Conservation (phyloP, 1,140 invertebrate species). For the Panagrolaimus sp. region DNA sequence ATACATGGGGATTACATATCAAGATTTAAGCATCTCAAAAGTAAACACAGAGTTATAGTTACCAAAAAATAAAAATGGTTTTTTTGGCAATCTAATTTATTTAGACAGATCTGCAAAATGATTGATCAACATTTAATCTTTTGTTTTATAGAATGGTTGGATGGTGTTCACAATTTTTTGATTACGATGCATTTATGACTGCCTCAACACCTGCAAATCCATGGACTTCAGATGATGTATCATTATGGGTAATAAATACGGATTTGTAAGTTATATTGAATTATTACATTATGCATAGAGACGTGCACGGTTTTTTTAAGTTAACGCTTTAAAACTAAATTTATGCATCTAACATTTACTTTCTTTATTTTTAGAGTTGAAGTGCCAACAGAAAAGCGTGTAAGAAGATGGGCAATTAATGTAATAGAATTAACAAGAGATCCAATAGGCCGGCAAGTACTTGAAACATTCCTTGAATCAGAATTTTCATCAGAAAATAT, state of each 20-base stretch:
- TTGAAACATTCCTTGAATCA: constrained; percentile 70
- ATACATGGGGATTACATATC: no score
- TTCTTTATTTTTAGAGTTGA: constrained; percentile 70
- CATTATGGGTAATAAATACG: constrained; percentile 83
- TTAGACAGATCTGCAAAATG: no score
- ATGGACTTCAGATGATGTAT: constrained; percentile 84
- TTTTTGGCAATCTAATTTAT: no score
- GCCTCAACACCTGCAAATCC: constrained; percentile 88
- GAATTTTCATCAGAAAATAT: constrained; percentile 98
- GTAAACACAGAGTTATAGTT: no score
- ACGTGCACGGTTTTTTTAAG: no score
- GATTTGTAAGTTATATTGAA: constrained; percentile 67
- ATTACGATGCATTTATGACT: constrained; percentile 88
- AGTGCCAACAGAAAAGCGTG: constrained; percentile 82
- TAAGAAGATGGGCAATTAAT: constrained; percentile 91
- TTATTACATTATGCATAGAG: no score
- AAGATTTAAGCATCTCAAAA: no score
- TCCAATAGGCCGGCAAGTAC: constrained; percentile 72
- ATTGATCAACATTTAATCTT: no score
- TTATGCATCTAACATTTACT: constrained; percentile 15
- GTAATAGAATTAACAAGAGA: constrained; percentile 88
- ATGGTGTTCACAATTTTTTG: constrained; percentile 78
- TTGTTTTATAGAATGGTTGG: constrained; percentile 27
- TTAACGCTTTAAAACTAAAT: no score
- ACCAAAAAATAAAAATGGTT: no score